Conservation (phyloP, 2,888 invertebrate genomes). For the Notodonta ziczac region DNA sequence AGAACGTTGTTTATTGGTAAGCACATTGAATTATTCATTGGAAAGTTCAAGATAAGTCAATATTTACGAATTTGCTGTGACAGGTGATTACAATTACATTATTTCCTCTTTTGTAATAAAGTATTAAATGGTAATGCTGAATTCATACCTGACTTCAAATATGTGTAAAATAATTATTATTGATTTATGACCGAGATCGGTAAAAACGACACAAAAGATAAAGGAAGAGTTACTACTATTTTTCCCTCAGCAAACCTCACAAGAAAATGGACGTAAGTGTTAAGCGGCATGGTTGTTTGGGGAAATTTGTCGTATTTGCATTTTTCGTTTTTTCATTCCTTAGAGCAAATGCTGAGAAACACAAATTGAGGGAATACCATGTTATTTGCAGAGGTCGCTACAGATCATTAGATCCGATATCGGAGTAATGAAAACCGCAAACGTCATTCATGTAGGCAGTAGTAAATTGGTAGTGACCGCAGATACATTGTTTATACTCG, state of each 20-base stretch:
- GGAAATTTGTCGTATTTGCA: no score
- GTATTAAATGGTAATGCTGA: no score
- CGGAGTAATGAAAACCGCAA: slow-evolving; percentile 28
- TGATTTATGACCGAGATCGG: no score
- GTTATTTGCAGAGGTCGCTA: slow-evolving; percentile 29
- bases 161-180: no score
- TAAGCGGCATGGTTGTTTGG: no score
- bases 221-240: no score
- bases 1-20: slow-evolving; percentile 24
- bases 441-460: slow-evolving; percentile 3
- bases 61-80: slow-evolving; percentile 30
- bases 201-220: no score
- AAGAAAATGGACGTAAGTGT: no score
- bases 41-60: slow-evolving; percentile 15
- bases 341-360: slow-evolving; percentile 1
- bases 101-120: slow-evolving; percentile 17
- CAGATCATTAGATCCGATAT: slow-evolving; percentile 26
- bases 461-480: slow-evolving; percentile 36
- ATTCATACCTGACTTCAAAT: no score
- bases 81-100: slow-evolving; percentile 31
- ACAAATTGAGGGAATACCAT: slow-evolving; percentile 36
- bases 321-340: no score
- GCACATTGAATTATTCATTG: slow-evolving; percentile 40
- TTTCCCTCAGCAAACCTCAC: no score
- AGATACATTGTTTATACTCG: slow-evolving; percentile 26